These are phyloP conservation scores for Rhombomys opimus DNA, from an alignment of 2,113 vertebrate genomes.

Conservation along the genomic window DNA sequence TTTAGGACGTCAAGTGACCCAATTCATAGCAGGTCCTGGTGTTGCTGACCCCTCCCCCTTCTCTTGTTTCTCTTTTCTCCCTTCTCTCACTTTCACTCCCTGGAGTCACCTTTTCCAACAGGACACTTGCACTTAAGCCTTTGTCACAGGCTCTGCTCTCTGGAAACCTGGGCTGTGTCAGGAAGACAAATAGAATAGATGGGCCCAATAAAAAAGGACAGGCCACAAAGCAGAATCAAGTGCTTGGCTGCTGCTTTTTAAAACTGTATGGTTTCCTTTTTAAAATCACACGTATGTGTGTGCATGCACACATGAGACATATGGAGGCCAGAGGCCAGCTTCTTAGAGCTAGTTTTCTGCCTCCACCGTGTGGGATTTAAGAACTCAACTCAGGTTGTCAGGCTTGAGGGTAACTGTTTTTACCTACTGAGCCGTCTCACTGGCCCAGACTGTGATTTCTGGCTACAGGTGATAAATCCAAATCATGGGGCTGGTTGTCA, in stretches of 20 bases:
- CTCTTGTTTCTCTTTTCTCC: not conserved
- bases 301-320: not conserved
- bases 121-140: not conserved
- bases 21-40: not conserved
- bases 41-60: rapidly evolving
- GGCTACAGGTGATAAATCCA: not conserved
- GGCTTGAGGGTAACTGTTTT: not conserved
- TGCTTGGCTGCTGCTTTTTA: not conserved
- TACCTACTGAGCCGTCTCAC: not conserved
- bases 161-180: not conserved
- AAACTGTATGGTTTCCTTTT: not conserved
- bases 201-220: not conserved
- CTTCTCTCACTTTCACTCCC: not conserved
- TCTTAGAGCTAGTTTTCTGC: not conserved
- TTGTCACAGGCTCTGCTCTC: not conserved
- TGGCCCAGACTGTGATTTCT: not conserved
- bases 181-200: not conserved
- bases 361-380: not conserved
- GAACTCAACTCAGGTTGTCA: not conserved
- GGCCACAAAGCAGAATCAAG: not conserved
- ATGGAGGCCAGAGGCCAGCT: not conserved
- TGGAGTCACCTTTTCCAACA: not conserved
- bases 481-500: not conserved
- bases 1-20: not conserved
- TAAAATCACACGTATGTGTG: not conserved